phyloP scores from a whole-genome alignment of 2,797 vertebrate species.

The Apogon talboti region DNA sequence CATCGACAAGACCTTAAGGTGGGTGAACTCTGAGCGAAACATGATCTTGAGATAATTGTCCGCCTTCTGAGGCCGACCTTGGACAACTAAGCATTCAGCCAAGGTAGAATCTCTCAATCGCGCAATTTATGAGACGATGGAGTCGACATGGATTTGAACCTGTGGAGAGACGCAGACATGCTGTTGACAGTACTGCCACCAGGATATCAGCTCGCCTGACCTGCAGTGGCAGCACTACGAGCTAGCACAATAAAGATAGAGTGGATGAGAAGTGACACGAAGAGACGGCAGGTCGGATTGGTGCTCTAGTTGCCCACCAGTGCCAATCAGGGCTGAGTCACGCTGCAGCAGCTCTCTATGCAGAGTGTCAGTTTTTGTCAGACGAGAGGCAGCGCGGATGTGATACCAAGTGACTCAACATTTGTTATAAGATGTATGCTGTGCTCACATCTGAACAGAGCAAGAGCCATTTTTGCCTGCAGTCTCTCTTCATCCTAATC shows the following conservation, averaged over 20 bases:
- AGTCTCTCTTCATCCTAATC: not conserved
- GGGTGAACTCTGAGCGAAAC: not conserved
- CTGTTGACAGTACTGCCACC: constrained; percentile 38
- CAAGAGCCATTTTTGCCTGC: not conserved
- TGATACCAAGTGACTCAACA: constrained; percentile 30
- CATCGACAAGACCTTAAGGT: constrained; percentile 1
- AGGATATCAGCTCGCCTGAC: constrained; percentile 53
- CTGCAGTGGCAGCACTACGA: constrained; percentile 47
- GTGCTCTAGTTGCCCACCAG: constrained; percentile 48
- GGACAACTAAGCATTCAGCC: not conserved
- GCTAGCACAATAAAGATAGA: constrained; percentile 45
- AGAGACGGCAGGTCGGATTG: constrained; percentile 43
- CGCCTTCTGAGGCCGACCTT: not conserved
- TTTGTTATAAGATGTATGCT: constrained; percentile 29
- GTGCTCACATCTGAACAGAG: constrained; percentile 2
- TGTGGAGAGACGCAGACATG: constrained; percentile 9
- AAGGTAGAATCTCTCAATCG: not conserved
- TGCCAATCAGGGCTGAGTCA: constrained; percentile 56
- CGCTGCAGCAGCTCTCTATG: constrained; percentile 35
- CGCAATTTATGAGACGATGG: constrained; percentile 14
- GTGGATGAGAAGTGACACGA: constrained; percentile 61
- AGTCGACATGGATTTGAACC: constrained; percentile 23
- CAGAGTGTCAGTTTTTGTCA: constrained; percentile 49
- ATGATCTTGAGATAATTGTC: not conserved
- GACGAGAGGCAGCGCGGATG: constrained; percentile 29